A percentile compares a stretch with the other conserved stretches of the same genome.
Evolutionary conservation across 2,113 vertebrate genomes (phyloP).

Genomic region (Sinocyclocheilus rhinocerous): DNA sequence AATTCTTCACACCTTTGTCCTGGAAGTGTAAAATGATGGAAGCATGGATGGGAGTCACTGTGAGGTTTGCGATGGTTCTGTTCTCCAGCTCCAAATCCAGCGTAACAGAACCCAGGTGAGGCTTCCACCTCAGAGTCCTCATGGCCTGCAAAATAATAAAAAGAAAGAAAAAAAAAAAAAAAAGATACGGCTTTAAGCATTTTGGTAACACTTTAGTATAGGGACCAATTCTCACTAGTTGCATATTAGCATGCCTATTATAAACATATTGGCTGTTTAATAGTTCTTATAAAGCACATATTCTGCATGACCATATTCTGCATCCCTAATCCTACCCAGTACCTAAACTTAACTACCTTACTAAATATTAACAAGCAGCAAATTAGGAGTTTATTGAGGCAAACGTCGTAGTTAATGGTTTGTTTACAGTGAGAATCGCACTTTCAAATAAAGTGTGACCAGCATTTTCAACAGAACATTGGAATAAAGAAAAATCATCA

Average conservation of each 20-base stretch:
- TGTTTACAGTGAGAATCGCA: too few relatives aligned
- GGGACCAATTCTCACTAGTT: too few relatives aligned
- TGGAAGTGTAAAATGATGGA: constrained; percentile 96
- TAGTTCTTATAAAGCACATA: too few relatives aligned
- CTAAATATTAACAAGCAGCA: too few relatives aligned
- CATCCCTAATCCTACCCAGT: too few relatives aligned
- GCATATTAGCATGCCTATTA: too few relatives aligned
- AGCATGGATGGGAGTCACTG: constrained; percentile 90
- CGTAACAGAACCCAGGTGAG: constrained; percentile 91
- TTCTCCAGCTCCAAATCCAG: constrained; percentile 94
- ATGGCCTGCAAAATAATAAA: constrained; percentile 82
- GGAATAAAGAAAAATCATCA: background rate
- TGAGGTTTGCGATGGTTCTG: constrained; percentile 85
- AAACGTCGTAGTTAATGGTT: too few relatives aligned
- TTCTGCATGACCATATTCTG: too few relatives aligned
- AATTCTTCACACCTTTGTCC: constrained; percentile 76
- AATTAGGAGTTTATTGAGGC: too few relatives aligned
- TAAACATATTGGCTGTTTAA: too few relatives aligned
- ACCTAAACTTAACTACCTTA: too few relatives aligned
- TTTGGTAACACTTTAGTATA: background rate
- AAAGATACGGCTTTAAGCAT: background rate
- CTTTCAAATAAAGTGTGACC: too few relatives aligned
- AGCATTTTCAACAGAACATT: background rate
- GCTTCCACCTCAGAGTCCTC: constrained; percentile 97
- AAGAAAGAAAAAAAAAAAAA: background rate